Evolutionary conservation across 2,888 invertebrate species (phyloP), one percentile per base, ranked within the genome.

Genomic region (Xestia sexstrigata): DNA sequence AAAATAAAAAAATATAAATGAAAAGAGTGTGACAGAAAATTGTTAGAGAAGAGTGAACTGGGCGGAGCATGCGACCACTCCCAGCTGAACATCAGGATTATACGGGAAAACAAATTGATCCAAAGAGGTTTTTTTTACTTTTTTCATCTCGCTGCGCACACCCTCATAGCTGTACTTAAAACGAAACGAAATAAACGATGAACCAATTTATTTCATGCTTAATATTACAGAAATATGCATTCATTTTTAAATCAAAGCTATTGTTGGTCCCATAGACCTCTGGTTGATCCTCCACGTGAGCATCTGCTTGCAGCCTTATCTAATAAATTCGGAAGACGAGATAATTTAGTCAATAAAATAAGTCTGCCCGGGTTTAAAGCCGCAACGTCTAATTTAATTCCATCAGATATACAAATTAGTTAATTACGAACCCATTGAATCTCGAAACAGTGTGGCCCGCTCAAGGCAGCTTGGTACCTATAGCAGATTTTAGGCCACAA

Each of bases 61-160:
- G 92, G 93, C 91, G 92, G 91, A 90, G 91, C 76, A 67, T 65
- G 30, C 78, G 89, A 90, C 92, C 92, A 92, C 93, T 91, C 93
- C 94, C 93, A 76, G 76, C 88, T 83, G 84, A 77, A 83, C 84
- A 88, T 84, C 86, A 87, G 91, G 90, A 90, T 89, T 89, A 89
- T 83, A 87, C 70, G 79, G 87, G 89, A 89, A 92, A 93, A 92
- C 89, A 89, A 92, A 93, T 93, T 91, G 93, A 91, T 93, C 90
- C 89, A 77, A 78, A 70, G 76, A 74, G 91, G 89, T 92, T 92
- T 91, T 90, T 77, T 90, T 83, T 82, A 80, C 79, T 79, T 79
- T 85, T 72, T 79, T 80, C 81, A 88, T 87, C 70, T 84, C 81
- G 81, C 71, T 79, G 75, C 83, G 72, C 70, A 70, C 74, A 80